Evolutionary conservation across 2,113 vertebrate genomes (phyloP), one percentile per base, ranked within the genome.

Genomic region (Pteruthius melanotis): DNA sequence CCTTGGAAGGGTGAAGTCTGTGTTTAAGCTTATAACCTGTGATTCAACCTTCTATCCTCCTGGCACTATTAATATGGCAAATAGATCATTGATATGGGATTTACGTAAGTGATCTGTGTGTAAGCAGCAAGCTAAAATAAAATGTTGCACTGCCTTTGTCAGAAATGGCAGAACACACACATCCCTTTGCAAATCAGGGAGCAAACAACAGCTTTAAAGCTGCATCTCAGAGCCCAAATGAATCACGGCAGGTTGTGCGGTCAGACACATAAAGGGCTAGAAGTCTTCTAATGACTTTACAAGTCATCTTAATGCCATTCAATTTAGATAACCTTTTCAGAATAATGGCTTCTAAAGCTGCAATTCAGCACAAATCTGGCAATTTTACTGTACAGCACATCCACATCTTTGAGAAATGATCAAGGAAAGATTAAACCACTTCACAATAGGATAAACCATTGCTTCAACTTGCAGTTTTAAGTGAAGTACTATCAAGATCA

Each of bases 281-380:
- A 77, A 83, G 78, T 81, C 95, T 95, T 89, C 91, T 96, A 95
- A 96, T 83, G 92, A 95, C 93, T 97, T 96, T 95, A 89, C 86
- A 91, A 90, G 95, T 83, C 82, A 85, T 95, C 92, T 69, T 85
- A 83, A 89, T 95, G 87, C 83, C 87, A 94, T 92, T 89, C 86
- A 40, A 64, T 93, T 95, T 93, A 95, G 93, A 90, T 95, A 96
- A 96, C 94, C 94, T 96, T 95, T 96, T 93, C 92, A 88, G 92
- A 97, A 96, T 96, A 95, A 96, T 94, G 84, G 82, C 50, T 84
- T 94, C 88, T 88, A 93, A 96, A 94, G 93, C 78, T 95, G 94
- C 95, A 95, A 90, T 96, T 97, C 96, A 96, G 96, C 96, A 96
- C 93, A 97, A 95, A 95, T 83, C 94, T 87, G 84, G 90, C 94